Conservation (phyloP, 2,797 vertebrate species). For the Peromyscus nudipes region DNA sequence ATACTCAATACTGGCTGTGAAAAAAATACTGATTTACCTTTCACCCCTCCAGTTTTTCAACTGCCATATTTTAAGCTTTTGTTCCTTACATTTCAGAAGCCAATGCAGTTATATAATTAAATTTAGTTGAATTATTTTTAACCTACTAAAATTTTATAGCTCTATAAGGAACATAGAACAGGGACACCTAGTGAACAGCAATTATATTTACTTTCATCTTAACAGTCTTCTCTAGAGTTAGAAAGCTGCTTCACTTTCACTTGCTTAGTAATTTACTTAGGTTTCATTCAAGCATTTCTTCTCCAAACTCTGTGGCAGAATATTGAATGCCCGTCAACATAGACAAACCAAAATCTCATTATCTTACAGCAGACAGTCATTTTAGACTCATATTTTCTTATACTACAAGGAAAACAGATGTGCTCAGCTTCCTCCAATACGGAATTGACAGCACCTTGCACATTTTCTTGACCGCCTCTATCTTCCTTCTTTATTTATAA, state of each 20-base stretch:
- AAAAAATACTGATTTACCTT: background rate
- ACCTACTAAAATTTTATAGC: background rate
- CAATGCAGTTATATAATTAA: background rate
- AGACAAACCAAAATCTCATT: background rate
- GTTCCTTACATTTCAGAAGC: background rate
- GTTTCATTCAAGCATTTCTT: background rate
- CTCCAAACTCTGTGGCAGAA: background rate
- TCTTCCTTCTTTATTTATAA: background rate
- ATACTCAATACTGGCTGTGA: background rate
- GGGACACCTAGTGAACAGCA: background rate
- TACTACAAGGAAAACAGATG: background rate
- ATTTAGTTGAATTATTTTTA: background rate
- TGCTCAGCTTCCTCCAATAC: background rate
- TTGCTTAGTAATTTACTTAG: background rate
- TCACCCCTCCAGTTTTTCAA: background rate
- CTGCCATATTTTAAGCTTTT: background rate
- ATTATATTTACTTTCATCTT: background rate
- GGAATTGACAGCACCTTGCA: background rate
- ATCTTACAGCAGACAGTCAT: background rate
- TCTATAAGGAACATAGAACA: background rate
- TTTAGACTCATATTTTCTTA: background rate
- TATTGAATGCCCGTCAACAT: background rate
- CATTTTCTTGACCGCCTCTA: background rate
- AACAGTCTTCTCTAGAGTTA: background rate
- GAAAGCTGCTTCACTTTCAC: background rate